Percentiles rank a stretch among this genome's conserved stretches.
These are phyloP conservation scores for Beroe ovata DNA, from an alignment of 37 sponge, comb jelly and placozoan species.

Conservation along the genomic window DNA sequence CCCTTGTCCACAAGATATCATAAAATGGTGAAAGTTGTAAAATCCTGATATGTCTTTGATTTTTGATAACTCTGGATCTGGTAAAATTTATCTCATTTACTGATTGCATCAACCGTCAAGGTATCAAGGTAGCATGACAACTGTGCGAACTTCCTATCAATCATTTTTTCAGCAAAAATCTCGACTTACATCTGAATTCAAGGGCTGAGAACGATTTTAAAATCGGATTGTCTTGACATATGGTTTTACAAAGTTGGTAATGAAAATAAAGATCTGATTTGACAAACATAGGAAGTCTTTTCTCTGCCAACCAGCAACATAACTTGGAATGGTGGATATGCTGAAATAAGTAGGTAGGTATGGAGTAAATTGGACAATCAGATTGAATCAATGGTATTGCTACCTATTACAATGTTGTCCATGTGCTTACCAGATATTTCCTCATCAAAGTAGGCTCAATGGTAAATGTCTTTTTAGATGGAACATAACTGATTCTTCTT, in stretches of 20 bases:
- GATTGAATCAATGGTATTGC: no score
- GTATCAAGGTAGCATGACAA: no score
- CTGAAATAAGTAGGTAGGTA: background rate
- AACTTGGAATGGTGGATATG: conserved; percentile 29
- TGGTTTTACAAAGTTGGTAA: conserved; percentile 18
- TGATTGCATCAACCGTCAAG: background rate
- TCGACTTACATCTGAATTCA: conserved; percentile 33
- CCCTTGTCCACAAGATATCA: background rate
- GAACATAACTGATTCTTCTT: conserved; percentile 15
- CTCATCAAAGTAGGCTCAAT: conserved; percentile 14
- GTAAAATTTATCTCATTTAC: background rate
- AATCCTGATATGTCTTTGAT: conserved; percentile 41
- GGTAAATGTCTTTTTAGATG: conserved; percentile 2
- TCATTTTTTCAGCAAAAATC: no score
- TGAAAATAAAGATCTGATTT: conserved; percentile 21
- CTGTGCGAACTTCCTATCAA: no score
- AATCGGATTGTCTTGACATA: background rate
- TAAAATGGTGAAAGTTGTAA: conserved; percentile 42
- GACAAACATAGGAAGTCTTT: conserved; percentile 19
- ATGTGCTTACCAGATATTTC: conserved; percentile 29
- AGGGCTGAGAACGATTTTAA: background rate
- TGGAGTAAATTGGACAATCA: background rate
- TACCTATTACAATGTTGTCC: no score
- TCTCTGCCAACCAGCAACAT: background rate
- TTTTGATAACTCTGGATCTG: conserved; percentile 21